phyloP scores from a whole-genome alignment of 2,113 vertebrate species.

The Channa argus region DNA sequence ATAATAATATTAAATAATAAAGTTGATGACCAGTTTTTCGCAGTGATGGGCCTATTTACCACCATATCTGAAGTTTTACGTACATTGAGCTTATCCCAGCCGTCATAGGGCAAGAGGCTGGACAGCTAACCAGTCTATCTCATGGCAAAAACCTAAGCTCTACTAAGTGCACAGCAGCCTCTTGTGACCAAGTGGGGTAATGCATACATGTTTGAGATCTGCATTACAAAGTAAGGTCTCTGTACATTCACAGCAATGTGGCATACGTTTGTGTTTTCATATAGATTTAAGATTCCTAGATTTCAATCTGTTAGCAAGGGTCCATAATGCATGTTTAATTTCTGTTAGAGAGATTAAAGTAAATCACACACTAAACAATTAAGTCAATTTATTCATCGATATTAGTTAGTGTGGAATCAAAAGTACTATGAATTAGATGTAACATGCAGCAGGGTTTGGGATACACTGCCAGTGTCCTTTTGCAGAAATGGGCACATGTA shows the following conservation, averaged over 20 bases:
- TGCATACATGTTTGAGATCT: background rate
- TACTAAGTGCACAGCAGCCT: conserved; percentile 47
- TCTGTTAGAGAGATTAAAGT: too few relatives aligned
- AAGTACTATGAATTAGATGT: background rate
- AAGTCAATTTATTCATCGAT: too few relatives aligned
- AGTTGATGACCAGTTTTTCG: too few relatives aligned
- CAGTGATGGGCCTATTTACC: too few relatives aligned
- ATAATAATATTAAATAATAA: too few relatives aligned
- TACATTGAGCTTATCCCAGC: too few relatives aligned
- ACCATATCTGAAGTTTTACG: too few relatives aligned
- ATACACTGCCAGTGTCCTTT: background rate
- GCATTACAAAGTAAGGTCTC: background rate
- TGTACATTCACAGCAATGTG: background rate
- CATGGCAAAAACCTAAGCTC: background rate
- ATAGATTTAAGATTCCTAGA: background rate
- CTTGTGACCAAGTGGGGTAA: conserved; percentile 59
- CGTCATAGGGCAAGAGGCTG: too few relatives aligned
- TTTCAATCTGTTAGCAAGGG: background rate
- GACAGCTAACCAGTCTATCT: too few relatives aligned
- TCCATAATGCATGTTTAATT: too few relatives aligned
- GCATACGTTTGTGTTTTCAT: background rate
- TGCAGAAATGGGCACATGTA: background rate
- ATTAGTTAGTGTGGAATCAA: background rate
- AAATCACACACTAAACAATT: too few relatives aligned
- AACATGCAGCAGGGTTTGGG: background rate